Percentiles rank a stretch among this genome's conserved stretches.
Evolutionary conservation across 1,140 invertebrate species (phyloP).

Genomic region (Leptopilina clavipes): DNA sequence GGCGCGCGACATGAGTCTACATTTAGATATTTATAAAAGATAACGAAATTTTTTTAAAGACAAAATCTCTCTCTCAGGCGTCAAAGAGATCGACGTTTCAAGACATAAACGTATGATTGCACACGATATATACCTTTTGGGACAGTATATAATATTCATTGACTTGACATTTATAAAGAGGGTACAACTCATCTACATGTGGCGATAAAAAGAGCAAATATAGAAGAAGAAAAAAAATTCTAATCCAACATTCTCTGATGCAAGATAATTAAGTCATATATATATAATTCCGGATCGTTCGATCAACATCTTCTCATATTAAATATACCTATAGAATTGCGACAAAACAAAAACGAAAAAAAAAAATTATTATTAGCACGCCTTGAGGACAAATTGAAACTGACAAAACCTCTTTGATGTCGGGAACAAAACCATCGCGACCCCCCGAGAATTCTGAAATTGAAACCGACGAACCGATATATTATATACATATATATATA

Average conservation of each 20-base stretch:
- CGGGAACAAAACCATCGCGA: background rate
- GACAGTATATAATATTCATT: background rate
- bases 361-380: background rate
- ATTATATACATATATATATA: no score
- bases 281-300: background rate
- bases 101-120: background rate
- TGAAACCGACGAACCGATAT: constrained; percentile 18
- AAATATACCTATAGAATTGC: background rate
- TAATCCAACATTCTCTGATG: constrained; percentile 6
- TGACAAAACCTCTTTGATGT: constrained; percentile 17
- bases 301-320: background rate
- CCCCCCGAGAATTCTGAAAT: constrained; percentile 14
- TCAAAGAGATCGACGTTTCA: background rate
- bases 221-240: background rate
- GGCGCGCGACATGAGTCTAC: background rate
- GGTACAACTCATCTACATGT: background rate
- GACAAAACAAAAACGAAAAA: background rate
- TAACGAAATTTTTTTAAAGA: constrained; percentile 11
- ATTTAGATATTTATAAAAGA: constrained; percentile 2
- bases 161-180: background rate
- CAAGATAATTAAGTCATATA: background rate
- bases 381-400: constrained; percentile 2
- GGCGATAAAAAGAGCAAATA: background rate
- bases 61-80: background rate
- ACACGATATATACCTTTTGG: background rate